Conservation (phyloP, 2,888 invertebrate genomes). For the Ormyrus labotus region DNA sequence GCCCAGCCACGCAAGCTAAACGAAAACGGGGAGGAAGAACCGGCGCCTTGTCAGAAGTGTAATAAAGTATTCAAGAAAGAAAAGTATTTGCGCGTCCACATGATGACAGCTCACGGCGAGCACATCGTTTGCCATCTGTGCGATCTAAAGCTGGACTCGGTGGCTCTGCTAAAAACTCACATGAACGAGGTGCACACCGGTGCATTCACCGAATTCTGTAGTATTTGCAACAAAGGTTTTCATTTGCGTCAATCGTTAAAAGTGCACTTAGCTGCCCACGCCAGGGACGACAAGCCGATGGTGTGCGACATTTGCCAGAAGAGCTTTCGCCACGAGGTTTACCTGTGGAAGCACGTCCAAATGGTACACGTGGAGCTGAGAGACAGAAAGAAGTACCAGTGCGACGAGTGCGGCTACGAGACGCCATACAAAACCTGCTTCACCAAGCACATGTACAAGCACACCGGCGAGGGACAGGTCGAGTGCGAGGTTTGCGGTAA, state of each 20-base stretch:
- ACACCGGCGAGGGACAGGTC: conserved; percentile 71
- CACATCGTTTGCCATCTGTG: conserved; percentile 67
- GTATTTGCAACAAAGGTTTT: conserved; percentile 72
- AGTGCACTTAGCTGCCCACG: conserved; percentile 71
- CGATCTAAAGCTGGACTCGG: conserved; percentile 69
- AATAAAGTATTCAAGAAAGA: conserved; percentile 66
- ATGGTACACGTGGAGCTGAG: conserved; percentile 63
- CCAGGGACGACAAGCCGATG: conserved; percentile 54
- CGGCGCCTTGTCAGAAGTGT: conserved; percentile 65
- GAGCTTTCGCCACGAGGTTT: conserved; percentile 77
- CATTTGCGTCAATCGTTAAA: conserved; percentile 66
- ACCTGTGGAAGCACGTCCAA: conserved; percentile 76
- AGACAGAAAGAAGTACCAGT: conserved; percentile 78
- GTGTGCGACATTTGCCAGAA: conserved; percentile 72
- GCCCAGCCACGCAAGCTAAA: not conserved
- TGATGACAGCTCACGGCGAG: conserved; percentile 71
- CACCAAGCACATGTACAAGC: conserved; percentile 74
- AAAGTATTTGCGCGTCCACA: conserved; percentile 66
- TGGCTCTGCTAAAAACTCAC: conserved; percentile 69
- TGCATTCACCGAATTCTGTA: conserved; percentile 74
- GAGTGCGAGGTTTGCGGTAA: conserved; percentile 74
- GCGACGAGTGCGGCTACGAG: conserved; percentile 75
- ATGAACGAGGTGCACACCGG: conserved; percentile 76
- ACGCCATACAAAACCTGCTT: conserved; percentile 74
- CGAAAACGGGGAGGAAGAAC: conserved; percentile 26